Evolutionary conservation across 2,797 vertebrate species (phyloP).

Genomic region (Cirrhinus molitorella): DNA sequence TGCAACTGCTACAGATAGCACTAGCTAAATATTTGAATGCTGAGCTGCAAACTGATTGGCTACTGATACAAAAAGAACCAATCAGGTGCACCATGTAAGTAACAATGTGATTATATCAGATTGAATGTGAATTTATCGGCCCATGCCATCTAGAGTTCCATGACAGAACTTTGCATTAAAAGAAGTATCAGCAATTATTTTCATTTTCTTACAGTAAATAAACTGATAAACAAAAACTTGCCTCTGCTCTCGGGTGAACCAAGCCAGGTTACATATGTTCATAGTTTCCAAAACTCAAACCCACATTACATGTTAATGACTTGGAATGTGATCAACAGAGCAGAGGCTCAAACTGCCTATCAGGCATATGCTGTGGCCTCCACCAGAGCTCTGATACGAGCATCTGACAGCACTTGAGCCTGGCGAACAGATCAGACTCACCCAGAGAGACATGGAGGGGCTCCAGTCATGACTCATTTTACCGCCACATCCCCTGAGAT

Average conservation of each 20-base stretch:
- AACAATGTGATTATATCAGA: background rate
- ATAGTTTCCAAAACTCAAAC: constrained; percentile 44
- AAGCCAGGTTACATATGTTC: background rate
- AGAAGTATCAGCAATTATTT: background rate
- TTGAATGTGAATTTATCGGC: background rate
- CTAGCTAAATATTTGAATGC: background rate
- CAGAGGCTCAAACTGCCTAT: constrained; percentile 77
- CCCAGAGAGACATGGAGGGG: constrained; percentile 67
- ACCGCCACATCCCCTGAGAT: constrained; percentile 66
- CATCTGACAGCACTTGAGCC: constrained; percentile 71
- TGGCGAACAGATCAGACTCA: constrained; percentile 69
- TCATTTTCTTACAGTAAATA: background rate
- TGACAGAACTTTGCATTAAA: background rate
- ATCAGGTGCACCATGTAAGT: background rate
- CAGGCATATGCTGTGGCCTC: constrained; percentile 77
- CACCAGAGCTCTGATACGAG: constrained; percentile 70
- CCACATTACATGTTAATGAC: constrained; percentile 78
- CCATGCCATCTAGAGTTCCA: background rate
- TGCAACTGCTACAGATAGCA: background rate
- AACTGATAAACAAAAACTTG: background rate
- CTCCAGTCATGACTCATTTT: constrained; percentile 73
- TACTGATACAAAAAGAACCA: background rate
- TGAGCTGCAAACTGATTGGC: background rate
- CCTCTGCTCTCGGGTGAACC: background rate
- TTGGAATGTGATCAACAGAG: constrained; percentile 76